Base-by-base conservation (phyloP, 2,113 vertebrate genomes). In the Chroicocephalus ridibundus region DNA sequence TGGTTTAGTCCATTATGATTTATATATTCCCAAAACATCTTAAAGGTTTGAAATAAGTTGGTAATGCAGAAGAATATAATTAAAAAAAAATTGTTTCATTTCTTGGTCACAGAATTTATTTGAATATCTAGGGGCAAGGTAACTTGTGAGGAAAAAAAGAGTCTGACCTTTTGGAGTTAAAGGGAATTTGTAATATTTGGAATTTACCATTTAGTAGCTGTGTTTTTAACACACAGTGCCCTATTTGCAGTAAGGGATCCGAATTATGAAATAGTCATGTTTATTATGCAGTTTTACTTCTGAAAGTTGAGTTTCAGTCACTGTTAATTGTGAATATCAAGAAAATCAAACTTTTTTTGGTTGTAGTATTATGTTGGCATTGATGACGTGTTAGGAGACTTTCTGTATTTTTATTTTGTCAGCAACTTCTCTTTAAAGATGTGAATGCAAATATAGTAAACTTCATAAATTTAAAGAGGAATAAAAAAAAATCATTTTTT, bases 91-190 rank as follows among this genome's bases (percentile, higher is more conserved):
- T 75, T 92, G 8, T 58, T 87, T 62, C 3, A 31, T 62, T 90
- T 71, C 58, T 17, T 71, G 31, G 25, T 80, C 34, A 27, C 6
- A 38, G 5, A 66, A 20, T 66, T 87, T 76, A 38, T 74, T 54
- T 79, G 18, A 46, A 2, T 68, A 72, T 44, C 15, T 57, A 22
- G 16, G 42, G 27, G 6, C 0, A 0, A 44, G 22, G 27, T 1
- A 9, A 3, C 13, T 32, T 66, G 42, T 4, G 62, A 27, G 25
- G 24, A 22, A 15, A 26, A 58, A 32, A 55, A 47, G 11, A 38
- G 3, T 60, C 32, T n/a, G 8, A 42, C 22, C 22, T 52, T 40
- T 42, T 71, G 10, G 19, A 84, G 21, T 42, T 71, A 47, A 44
- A 70, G 49, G 7, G 61, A 25, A 58, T 76, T n/a, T 52, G 22